Evolutionary conservation across 2,888 invertebrate genomes (phyloP).

Genomic region (Papilio elwesi): DNA sequence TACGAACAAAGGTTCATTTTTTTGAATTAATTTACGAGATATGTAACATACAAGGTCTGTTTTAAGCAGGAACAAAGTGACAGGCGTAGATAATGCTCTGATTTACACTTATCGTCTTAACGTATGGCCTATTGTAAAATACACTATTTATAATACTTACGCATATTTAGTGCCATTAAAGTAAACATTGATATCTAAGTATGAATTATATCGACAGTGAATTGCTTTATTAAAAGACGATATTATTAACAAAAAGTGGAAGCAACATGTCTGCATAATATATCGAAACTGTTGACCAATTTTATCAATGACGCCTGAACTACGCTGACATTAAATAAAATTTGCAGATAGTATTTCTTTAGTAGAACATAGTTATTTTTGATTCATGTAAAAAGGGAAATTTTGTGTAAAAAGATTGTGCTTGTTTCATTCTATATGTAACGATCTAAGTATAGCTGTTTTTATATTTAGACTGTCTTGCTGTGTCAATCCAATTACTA

Average conservation of each 20-base stretch:
- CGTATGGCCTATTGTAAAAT: slow-evolving; percentile 22
- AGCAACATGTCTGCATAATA: neutral
- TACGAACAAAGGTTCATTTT: too few species aligned
- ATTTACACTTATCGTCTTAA: slow-evolving; percentile 10
- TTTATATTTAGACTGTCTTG: neutral
- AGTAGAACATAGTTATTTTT: neutral
- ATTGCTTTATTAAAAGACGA: too few species aligned
- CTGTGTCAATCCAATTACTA: slow-evolving; percentile 21
- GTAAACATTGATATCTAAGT: slow-evolving; percentile 7
- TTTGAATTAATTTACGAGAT: too few species aligned
- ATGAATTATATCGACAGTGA: too few species aligned
- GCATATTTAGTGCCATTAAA: slow-evolving; percentile 21
- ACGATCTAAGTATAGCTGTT: neutral
- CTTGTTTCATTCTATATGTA: too few species aligned
- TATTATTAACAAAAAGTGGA: neutral
- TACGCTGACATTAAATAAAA: neutral
- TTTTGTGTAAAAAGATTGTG: too few species aligned
- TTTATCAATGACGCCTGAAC: neutral
- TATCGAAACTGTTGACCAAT: neutral
- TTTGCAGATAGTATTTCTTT: neutral
- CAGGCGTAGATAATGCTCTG: slow-evolving; percentile 13
- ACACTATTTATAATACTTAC: slow-evolving; percentile 17
- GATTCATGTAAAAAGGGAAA: neutral
- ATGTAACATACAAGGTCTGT: too few species aligned
- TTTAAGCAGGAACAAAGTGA: too few species aligned